Percentiles rank a stretch among this genome's conserved stretches.
These are phyloP conservation scores for Andricus grossulariae DNA, from an alignment of 1,140 invertebrate genomes.

Conservation along the genomic window DNA sequence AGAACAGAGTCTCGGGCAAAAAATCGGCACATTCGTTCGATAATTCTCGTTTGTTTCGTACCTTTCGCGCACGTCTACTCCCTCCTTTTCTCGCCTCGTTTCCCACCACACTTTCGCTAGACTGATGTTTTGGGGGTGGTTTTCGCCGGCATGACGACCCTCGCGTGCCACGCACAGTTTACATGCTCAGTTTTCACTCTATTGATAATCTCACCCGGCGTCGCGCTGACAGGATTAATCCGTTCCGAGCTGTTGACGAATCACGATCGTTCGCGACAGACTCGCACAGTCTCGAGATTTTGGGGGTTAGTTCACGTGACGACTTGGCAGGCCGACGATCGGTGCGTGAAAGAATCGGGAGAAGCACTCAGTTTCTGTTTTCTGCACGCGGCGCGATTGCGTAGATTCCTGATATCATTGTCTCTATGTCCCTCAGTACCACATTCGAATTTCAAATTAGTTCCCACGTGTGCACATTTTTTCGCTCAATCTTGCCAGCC, in stretches of 20 bases:
- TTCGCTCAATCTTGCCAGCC: not conserved
- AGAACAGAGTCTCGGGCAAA: not conserved
- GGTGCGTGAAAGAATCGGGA: not conserved
- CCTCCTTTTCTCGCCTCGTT: constrained; percentile 5
- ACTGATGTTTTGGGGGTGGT: constrained; percentile 32
- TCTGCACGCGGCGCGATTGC: not conserved
- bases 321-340: constrained; percentile 18
- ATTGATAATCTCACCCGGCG: constrained; percentile 27
- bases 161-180: constrained; percentile 22
- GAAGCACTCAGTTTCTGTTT: not conserved
- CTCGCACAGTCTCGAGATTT: constrained; percentile 5
- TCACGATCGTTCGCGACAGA: constrained; percentile 20
- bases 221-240: constrained; percentile 29
- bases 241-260: constrained; percentile 27
- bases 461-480: constrained; percentile 6
- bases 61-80: constrained; percentile 29
- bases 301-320: constrained; percentile 27
- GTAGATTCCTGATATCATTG: not conserved
- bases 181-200: constrained; percentile 26
- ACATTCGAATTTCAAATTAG: constrained; percentile 9
- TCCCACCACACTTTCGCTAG: constrained; percentile 30
- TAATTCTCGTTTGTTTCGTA: not conserved
- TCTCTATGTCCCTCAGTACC: not conserved
- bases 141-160: constrained; percentile 33
- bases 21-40: not conserved